Evolutionary conservation across 1,140 invertebrate genomes (phyloP), one percentile per base, ranked within the genome.

Genomic region (Drosophila yakuba): DNA sequence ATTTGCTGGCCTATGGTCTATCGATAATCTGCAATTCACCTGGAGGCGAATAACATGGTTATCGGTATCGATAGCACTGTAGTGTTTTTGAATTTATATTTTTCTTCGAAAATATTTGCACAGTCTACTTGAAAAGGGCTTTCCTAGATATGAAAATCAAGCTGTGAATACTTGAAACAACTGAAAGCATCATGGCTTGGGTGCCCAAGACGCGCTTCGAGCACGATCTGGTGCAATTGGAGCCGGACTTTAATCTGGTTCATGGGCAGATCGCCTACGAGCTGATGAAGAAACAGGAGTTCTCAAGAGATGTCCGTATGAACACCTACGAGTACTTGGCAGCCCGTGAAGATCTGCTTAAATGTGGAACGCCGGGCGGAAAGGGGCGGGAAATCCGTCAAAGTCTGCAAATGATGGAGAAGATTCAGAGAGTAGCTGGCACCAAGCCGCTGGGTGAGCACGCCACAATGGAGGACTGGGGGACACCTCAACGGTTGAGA

Each of bases 381-480:
- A 73, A 44, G 8, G 59, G 68, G 1, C 64, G 64, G 23, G 64
- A 71, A 47, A 78, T 84, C 15, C 60, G 50, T 0, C 32, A 57
- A 3, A 80, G 67, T 44, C 55, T 91, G 25, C 64, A 59, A 15
- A 60, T 84, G 71, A 90, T 91, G 78, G 74, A 83, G 51, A 59
- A 66, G 2, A 74, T 91, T 20, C 89, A 91, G 17, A 44, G 63
- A 17, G 90, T 91, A 43, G 74, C 90, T 2, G 74, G 73, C 1
- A 91, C 90, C 0, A 91, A 86, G 44, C 69, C 76, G 0, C 35
- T 90, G 35, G 90, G 89, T 1, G 81, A 90, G 35, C 82, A 86
- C 25, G 82, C 90, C 8, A 78, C 81, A 0, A 52, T 90, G 55
- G 51, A 74, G 3, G 90, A 91, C 52, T 91, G 73, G 85, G 61